Percentiles rank a stretch among this genome's conserved stretches.
Evolutionary conservation across 2,113 vertebrate genomes (phyloP).

Genomic region (Melanocharis versteri): DNA sequence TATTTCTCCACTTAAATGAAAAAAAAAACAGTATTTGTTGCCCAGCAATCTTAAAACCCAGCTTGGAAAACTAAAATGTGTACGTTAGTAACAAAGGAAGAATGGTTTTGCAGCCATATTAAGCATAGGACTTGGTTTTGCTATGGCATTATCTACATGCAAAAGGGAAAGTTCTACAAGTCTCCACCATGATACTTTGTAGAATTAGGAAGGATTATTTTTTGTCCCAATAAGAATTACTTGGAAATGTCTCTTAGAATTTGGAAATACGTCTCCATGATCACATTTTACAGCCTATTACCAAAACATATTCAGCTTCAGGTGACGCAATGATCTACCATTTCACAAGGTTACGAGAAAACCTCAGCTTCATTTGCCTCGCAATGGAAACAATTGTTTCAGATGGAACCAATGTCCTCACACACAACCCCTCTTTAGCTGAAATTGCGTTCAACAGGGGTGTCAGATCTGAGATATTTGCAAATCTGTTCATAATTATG

Average conservation of each 20-base stretch:
- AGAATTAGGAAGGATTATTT: background rate
- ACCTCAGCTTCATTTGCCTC: background rate
- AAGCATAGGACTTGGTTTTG: background rate
- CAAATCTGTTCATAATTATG: background rate
- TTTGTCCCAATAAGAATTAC: background rate
- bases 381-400: background rate
- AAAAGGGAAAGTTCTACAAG: background rate
- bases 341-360: background rate
- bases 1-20: background rate
- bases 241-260: background rate
- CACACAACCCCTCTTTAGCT: background rate
- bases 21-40: background rate
- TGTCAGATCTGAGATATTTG: background rate
- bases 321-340: background rate
- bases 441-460: background rate
- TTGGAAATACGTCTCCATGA: background rate
- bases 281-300: background rate
- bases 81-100: background rate
- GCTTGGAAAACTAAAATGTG: background rate
- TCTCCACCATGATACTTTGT: accelerated
- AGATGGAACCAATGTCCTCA: background rate
- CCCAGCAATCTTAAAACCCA: background rate
- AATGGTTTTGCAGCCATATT: background rate
- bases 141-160: background rate
- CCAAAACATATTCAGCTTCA: background rate